A percentile compares a stretch with the other conserved stretches of the same genome.
These are phyloP conservation scores for Nycteola revayana DNA, from an alignment of 2,888 invertebrate species.

Conservation along the genomic window DNA sequence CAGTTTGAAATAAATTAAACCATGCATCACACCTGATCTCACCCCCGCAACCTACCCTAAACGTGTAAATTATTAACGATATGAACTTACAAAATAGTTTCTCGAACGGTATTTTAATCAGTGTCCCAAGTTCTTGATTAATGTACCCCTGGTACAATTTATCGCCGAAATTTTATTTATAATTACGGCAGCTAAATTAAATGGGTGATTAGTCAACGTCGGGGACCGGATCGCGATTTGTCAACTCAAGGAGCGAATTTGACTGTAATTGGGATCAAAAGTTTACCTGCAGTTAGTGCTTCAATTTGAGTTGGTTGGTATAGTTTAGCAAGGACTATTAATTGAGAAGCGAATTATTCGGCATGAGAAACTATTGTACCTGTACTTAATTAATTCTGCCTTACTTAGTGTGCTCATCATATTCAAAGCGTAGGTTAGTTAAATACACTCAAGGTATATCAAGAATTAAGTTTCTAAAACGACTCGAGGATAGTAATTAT, in stretches of 20 bases:
- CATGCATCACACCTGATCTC: constrained; percentile 63
- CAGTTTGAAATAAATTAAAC: constrained; percentile 36
- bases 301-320: constrained; percentile 57
- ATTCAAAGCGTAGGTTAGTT: neutral
- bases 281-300: constrained; percentile 64
- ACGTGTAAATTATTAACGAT: constrained; percentile 79
- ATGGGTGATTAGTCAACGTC: constrained; percentile 78
- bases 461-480: too few relatives aligned
- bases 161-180: constrained; percentile 81
- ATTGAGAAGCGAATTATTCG: constrained; percentile 57
- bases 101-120: constrained; percentile 81
- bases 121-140: constrained; percentile 83
- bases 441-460: too few relatives aligned
- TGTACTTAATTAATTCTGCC: neutral
- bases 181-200: constrained; percentile 79
- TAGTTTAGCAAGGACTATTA: constrained; percentile 52
- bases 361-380: constrained; percentile 18
- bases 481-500: too few relatives aligned
- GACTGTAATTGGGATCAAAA: constrained; percentile 74
- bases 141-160: constrained; percentile 75
- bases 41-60: constrained; percentile 50
- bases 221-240: constrained; percentile 76
- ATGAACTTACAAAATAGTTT: constrained; percentile 79
- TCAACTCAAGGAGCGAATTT: constrained; percentile 76
- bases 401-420: neutral